These are phyloP conservation scores for Rhinichthys klamathensis DNA, from an alignment of 2,113 vertebrate genomes.

Conservation along the genomic window DNA sequence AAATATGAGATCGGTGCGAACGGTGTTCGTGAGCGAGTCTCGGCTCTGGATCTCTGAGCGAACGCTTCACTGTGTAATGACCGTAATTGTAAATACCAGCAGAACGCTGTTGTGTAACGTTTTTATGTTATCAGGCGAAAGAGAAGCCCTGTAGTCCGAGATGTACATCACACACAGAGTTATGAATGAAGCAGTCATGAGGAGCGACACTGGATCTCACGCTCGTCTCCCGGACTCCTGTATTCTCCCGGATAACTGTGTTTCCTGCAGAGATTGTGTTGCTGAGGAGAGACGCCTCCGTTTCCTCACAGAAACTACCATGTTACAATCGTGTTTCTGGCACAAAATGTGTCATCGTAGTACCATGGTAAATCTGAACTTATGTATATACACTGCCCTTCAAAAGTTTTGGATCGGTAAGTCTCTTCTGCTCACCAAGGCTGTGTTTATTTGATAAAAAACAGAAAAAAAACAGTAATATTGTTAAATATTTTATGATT, in stretches of 20 bases:
- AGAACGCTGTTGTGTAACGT: constrained; percentile 12
- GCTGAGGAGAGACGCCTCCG: not conserved
- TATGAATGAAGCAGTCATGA: constrained; percentile 46
- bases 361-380: not conserved
- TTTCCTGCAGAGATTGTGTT: constrained; percentile 9
- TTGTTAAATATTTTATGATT: no score
- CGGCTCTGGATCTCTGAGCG: not conserved
- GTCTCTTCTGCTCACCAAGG: no score
- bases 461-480: no score
- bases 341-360: not conserved
- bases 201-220: not conserved
- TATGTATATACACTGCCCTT: no score
- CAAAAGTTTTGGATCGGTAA: no score
- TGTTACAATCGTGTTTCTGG: not conserved
- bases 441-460: no score
- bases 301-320: not conserved
- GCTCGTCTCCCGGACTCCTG: not conserved
- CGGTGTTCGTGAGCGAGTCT: not conserved
- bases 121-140: not conserved
- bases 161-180: constrained; percentile 9
- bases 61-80: not conserved
- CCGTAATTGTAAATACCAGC: not conserved
- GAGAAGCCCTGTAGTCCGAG: constrained; percentile 15
- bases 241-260: constrained; percentile 29
- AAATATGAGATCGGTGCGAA: no score